A percentile compares a stretch with the other conserved stretches of the same genome.
These are phyloP conservation scores for Ophion slaviceki DNA, from an alignment of 2,888 invertebrate genomes.

Conservation along the genomic window DNA sequence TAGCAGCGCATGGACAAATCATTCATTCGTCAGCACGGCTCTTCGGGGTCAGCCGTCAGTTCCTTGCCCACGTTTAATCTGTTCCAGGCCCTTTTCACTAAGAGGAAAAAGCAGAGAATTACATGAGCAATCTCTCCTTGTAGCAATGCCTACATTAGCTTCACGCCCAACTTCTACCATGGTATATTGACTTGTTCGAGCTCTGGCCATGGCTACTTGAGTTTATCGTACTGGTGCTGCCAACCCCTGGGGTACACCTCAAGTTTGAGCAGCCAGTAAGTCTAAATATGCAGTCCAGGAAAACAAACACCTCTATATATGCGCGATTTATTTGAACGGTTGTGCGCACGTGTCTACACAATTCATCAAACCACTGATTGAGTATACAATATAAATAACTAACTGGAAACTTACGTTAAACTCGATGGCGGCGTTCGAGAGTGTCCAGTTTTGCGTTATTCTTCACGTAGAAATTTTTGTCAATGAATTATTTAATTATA, in stretches of 20 bases:
- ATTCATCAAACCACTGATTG: slow-evolving; percentile 17
- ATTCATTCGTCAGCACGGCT: too few relatives aligned
- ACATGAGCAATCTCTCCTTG: slow-evolving; percentile 22
- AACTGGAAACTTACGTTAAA: neutral
- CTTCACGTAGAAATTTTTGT: slow-evolving; percentile 16
- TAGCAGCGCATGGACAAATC: neutral
- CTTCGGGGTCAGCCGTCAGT: neutral
- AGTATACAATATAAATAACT: neutral
- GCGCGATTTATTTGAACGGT: slow-evolving; percentile 26
- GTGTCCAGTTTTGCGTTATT: neutral
- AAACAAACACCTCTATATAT: slow-evolving; percentile 22
- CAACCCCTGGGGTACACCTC: slow-evolving; percentile 39
- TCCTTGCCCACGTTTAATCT: slow-evolving; percentile 9
- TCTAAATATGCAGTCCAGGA: neutral
- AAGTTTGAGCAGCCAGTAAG: slow-evolving; percentile 23
- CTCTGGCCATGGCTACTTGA: slow-evolving; percentile 36
- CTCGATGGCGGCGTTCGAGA: slow-evolving; percentile 17
- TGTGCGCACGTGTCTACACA: neutral
- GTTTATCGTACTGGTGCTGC: slow-evolving; percentile 36
- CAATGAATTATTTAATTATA: slow-evolving; percentile 57
- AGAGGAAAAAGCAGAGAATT: slow-evolving; percentile 2
- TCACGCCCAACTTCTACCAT: slow-evolving; percentile 43
- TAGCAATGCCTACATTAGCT: neutral
- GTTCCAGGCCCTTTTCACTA: slow-evolving; percentile 30
- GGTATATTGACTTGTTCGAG: slow-evolving; percentile 32